These are phyloP conservation scores for Protobothrops mucrosquamatus DNA, from an alignment of 2,113 vertebrate genomes.

Conservation along the genomic window DNA sequence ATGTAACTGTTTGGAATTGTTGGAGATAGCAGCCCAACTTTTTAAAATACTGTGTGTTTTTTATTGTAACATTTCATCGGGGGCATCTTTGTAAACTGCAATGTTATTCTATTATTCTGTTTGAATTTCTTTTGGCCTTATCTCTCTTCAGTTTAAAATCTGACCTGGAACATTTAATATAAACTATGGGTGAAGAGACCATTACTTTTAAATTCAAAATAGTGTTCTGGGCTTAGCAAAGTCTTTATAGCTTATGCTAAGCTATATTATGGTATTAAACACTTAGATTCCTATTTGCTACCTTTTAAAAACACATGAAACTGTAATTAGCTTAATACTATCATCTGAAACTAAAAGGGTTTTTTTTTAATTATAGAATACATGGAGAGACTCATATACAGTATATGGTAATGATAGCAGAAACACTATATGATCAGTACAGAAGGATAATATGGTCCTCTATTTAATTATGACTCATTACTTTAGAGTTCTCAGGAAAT, in stretches of 20 bases:
- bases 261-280: background rate
- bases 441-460: background rate
- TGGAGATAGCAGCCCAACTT: background rate
- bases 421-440: background rate
- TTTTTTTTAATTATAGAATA: background rate
- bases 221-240: background rate
- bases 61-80: background rate
- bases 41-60: background rate
- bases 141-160: background rate
- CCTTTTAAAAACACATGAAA: background rate
- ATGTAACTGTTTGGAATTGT: background rate
- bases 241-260: background rate
- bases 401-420: background rate
- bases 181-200: background rate
- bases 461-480: background rate
- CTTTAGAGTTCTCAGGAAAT: background rate
- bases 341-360: background rate
- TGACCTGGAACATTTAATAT: background rate
- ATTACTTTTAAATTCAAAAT: background rate
- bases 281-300: background rate
- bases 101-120: background rate
- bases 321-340: background rate
- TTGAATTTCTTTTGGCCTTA: background rate
- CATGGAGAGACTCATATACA: background rate
- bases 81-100: background rate